Base-by-base conservation (phyloP, 2,113 vertebrate species). In the Microtus pennsylvanicus region DNA sequence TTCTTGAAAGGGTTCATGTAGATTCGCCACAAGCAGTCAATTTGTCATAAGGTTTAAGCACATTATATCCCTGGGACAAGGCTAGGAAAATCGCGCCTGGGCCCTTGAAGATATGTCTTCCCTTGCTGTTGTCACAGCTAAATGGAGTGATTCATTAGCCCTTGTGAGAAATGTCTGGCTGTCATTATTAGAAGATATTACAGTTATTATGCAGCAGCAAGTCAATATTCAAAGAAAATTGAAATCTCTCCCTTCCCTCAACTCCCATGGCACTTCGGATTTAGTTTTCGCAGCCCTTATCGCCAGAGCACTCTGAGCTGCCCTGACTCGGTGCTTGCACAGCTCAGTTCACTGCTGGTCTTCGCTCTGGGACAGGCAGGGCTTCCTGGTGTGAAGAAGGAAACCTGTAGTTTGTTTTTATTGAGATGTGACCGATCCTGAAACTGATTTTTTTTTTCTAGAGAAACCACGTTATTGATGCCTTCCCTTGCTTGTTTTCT, bases 71-170 rank as follows among this genome's bases (percentile, higher is more conserved):
- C 74, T 1, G 1, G 91, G 89, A 97, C 89, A 87, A 83, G 69
- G 42, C 91, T 94, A 77, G 85, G 96, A 95, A 96, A 98, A 95
- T 94, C 95, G 90, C 0, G 0, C 95, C 97, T 97, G 95, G 95
- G 33, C 94, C 77, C 96, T 97, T 95, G 90, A 95, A 98, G 97
- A 96, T 97, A 98, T 89, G 89, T 91, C 93, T 96, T 94, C 74
- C 85, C 92, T 96, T 28, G 28, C 90, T 97, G 94, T 94, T 97
- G 96, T 97, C 97, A 94, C 74, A 95, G 93, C 89, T 96, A 96
- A 97, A 97, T 94, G 93, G 67, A 93, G 89, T 97, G 96, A 98
- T 96, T 97, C 96, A 96, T 97, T 96, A 87, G 93, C 82, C 91
- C 67, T 94, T 89, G 67, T 93, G 90, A 95, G 96, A 95, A 96